Evolutionary conservation across 2,888 invertebrate genomes (phyloP), one percentile per base, ranked within the genome.

Genomic region (Eristalis tenax): DNA sequence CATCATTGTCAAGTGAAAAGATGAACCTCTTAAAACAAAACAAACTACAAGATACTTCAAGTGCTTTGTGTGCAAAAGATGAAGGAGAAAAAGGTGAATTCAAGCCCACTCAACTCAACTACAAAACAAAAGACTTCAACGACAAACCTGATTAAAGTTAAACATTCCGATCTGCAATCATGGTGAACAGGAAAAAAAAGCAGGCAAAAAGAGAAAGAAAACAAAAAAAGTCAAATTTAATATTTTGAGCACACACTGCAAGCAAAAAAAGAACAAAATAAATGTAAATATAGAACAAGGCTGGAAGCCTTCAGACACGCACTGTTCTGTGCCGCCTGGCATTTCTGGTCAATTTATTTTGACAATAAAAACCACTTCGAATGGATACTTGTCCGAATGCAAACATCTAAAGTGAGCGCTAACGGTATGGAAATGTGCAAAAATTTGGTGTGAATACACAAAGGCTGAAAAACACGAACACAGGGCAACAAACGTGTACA

Each of bases 61-160:
- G 65, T 85, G 69, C 81, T 70, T 15, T 57, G 13, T 74, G 86
- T 86, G 86, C 83, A 71, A 71, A 64, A 64, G 50, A 74, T 35
- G 38, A 38, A 13, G 32, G 32, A 38, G 65, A 38, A 38, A 73
- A 59, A 38, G 11, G 38, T 13, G 18, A 82, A 4, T 32, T 32
- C 8, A 43, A 70, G 65, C 11, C 65, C 43, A 50, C 38, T 18
- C 65, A 59, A 71, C 63, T 68, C 59, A 78, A 77, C 73, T 66
- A 64, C 71, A 82, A 89, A 90, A 91, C 91, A 91, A 92, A 92
- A 92, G 92, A 92, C 90, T 92, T 91, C 90, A 92, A 89, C 90
- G 91, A 92, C 92, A 92, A 92, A 92, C 92, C 92, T 92, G 92
- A 91, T 91, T 92, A 90, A 91, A 92, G 91, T 90, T 91, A 91